Conservation (phyloP, 2,113 vertebrate genomes). For the Recurvirostra avosetta region DNA sequence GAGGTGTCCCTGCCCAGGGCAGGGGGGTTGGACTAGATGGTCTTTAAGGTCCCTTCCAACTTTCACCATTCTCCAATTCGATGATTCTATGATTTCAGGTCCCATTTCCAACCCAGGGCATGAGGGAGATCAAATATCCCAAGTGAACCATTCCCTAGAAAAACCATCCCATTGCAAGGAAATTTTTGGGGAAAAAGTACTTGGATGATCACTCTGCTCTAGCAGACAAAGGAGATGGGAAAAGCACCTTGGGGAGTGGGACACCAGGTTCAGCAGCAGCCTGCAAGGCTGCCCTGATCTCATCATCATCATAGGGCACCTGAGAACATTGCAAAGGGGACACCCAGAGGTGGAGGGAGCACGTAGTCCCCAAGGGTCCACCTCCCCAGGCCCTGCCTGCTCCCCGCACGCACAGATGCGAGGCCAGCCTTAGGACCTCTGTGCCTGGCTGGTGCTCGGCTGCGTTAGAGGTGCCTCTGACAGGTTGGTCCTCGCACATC, state of each 20-base stretch:
- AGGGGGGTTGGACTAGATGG: neutral
- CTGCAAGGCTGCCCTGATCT: neutral
- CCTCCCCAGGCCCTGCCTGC: neutral
- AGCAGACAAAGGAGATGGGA: neutral
- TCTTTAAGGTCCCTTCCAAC: no score
- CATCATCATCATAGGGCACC: fast-evolving
- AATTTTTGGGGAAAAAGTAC: neutral
- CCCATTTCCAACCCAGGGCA: neutral
- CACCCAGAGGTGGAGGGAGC: neutral
- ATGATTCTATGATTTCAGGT: neutral
- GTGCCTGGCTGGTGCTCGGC: neutral
- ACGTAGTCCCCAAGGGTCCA: no score
- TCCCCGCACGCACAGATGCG: fast-evolving
- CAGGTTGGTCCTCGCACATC: neutral
- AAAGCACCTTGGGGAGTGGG: neutral
- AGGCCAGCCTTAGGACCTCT: neutral
- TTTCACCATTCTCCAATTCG: no score
- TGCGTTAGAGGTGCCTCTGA: neutral
- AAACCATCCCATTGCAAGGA: neutral
- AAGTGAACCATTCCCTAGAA: neutral
- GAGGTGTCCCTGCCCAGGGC: neutral
- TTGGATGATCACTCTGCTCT: neutral
- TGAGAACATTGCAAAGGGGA: neutral
- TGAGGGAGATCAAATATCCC: neutral
- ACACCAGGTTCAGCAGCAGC: neutral